Evolutionary conservation across 2,113 vertebrate genomes (phyloP).

Genomic region (Crotalus horridus): DNA sequence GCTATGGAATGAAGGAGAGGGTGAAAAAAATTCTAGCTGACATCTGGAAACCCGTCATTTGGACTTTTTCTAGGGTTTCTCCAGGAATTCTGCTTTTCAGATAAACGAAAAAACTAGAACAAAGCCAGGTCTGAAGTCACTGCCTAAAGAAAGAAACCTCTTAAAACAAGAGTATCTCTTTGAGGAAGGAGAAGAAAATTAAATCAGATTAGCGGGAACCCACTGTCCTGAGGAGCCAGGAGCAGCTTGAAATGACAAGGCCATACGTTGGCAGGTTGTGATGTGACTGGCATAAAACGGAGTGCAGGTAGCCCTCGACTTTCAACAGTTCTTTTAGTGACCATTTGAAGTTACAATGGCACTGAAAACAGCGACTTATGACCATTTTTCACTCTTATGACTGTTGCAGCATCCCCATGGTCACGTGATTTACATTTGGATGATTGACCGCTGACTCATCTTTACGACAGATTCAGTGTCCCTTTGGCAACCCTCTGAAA

Average conservation of each 20-base stretch:
- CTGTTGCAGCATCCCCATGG: background rate
- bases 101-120: background rate
- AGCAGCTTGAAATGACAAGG: background rate
- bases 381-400: background rate
- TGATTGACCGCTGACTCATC: background rate
- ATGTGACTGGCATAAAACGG: background rate
- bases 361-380: background rate
- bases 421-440: background rate
- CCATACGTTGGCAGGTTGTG: background rate
- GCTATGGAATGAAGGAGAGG: background rate
- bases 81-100: background rate
- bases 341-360: background rate
- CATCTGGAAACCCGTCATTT: background rate
- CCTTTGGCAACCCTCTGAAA: background rate
- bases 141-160: background rate
- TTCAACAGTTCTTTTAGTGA: background rate
- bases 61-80: background rate
- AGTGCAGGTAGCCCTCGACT: background rate
- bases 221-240: background rate
- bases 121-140: background rate
- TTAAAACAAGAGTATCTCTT: background rate
- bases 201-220: background rate
- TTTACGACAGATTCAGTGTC: background rate
- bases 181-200: background rate
- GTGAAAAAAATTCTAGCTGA: background rate